Base-by-base conservation (phyloP, 1,140 invertebrate genomes). In the Lethocerus indicus region DNA sequence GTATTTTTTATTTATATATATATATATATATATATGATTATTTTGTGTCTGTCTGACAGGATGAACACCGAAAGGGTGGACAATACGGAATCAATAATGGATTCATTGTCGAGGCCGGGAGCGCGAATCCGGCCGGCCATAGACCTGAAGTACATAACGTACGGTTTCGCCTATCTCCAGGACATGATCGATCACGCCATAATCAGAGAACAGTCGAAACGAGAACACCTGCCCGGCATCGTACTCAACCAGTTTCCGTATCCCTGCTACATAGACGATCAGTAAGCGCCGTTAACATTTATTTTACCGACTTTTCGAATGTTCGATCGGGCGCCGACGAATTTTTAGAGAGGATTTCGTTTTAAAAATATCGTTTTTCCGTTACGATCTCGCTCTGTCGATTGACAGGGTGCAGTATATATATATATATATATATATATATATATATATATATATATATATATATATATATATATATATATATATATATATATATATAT, bases 161-260 rank as follows among this genome's bases (percentile, higher is more conserved):
- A 62, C 60, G 74, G 75, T 20, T 78, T 77, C 62, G 67, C 67
- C 27, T 75, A 72, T 56, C 57, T 77, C 5, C 75, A 78, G 60
- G 74, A 78, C 53, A 66, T 75, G 62, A 59, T 78, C 40, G 75
- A 78, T 53, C 66, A 68, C 43, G 64, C 66, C 21, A 67, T 78
- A 7, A 75, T 78, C 44, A 54, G 61, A 47, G 56, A 64, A 13
- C 66, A 72, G 5, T 71, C 71, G 7, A 65, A 64, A 20, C 46
- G 58, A 41, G 23, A 57, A 16, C 26, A 53, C 42, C 18, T 62
- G 32, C 37, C 63, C 9, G 66, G 63, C 13, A 60, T 64, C 13
- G 61, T 63, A 26, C 45, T 72, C 6, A 66, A 72, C 42, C 74
- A 77, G 59, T 72, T 74, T 57, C 76, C 76, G 1, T 76, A 72